Percentiles rank a stretch among this genome's conserved stretches.
phyloP scores from a whole-genome alignment of 2,113 vertebrate genomes.

The Tragelaphus buxtoni region DNA sequence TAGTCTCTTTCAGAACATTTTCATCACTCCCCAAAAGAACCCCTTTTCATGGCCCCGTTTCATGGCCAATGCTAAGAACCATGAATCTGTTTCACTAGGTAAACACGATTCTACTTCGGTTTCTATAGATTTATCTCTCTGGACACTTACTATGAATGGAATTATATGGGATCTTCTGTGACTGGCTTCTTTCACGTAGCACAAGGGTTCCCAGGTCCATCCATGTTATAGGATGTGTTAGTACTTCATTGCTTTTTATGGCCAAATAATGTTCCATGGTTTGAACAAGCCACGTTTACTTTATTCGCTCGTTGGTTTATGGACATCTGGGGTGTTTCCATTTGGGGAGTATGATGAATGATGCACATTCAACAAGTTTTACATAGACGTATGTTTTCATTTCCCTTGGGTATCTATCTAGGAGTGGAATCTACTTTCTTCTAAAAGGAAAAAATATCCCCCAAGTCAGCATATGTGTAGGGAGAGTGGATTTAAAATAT shows the following conservation, averaged over 20 bases:
- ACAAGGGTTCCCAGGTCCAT: background rate
- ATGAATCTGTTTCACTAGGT: background rate
- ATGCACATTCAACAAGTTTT: background rate
- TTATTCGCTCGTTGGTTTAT: background rate
- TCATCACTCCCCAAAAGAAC: background rate
- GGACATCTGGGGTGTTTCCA: background rate
- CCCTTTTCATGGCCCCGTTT: background rate
- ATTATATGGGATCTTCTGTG: background rate
- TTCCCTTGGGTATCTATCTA: background rate
- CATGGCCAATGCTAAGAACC: rapidly evolving
- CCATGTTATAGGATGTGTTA: rapidly evolving
- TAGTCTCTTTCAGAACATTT: background rate
- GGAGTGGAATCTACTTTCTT: background rate
- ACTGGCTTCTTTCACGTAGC: background rate
- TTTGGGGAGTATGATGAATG: background rate
- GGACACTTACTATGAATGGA: background rate
- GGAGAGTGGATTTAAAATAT: background rate
- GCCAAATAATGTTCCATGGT: background rate
- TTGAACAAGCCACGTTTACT: rapidly evolving
- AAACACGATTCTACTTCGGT: rapidly evolving
- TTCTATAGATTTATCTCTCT: background rate
- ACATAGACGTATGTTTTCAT: background rate
- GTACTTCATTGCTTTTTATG: background rate
- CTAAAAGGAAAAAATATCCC: background rate
- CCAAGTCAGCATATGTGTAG: background rate